Evolutionary conservation across 2,888 invertebrate genomes (phyloP).

Genomic region (Prosopocoilus inquinatus): DNA sequence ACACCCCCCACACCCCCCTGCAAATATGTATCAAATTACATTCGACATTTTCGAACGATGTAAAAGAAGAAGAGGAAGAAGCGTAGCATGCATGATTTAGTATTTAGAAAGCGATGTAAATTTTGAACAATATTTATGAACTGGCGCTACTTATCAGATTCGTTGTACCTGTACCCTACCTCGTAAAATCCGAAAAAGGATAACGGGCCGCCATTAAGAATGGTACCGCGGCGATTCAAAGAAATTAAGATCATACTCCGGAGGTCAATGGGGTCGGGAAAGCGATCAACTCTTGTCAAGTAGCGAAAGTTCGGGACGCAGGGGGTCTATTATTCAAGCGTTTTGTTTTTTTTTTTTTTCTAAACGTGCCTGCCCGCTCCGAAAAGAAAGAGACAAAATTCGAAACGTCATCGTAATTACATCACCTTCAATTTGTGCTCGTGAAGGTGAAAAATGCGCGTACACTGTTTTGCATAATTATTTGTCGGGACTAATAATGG

Average conservation of each 20-base stretch:
- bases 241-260: not conserved
- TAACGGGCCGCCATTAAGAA: too few species aligned
- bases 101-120: too few species aligned
- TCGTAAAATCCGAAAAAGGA: too few species aligned
- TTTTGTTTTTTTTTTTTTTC: conserved; percentile 1
- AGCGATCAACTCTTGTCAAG: conserved; percentile 32
- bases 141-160: too few species aligned
- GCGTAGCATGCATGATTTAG: too few species aligned
- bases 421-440: conserved; percentile 5
- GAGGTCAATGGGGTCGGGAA: conserved; percentile 29
- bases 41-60: too few species aligned
- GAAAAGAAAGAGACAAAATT: conserved; percentile 1
- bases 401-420: conserved; percentile 7
- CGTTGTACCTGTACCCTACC: too few species aligned
- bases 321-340: conserved; percentile 25
- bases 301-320: conserved; percentile 30
- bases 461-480: conserved; percentile 24
- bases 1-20: too few species aligned
- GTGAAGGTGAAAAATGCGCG: conserved; percentile 14
- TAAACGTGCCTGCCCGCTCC: not conserved
- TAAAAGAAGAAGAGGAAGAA: too few species aligned
- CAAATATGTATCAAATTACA: too few species aligned
- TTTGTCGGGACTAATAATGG: conserved; percentile 24
- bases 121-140: too few species aligned
- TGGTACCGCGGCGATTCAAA: too few species aligned